phyloP scores from a whole-genome alignment of 2,888 invertebrate genomes.

The Doris montereyensis region DNA sequence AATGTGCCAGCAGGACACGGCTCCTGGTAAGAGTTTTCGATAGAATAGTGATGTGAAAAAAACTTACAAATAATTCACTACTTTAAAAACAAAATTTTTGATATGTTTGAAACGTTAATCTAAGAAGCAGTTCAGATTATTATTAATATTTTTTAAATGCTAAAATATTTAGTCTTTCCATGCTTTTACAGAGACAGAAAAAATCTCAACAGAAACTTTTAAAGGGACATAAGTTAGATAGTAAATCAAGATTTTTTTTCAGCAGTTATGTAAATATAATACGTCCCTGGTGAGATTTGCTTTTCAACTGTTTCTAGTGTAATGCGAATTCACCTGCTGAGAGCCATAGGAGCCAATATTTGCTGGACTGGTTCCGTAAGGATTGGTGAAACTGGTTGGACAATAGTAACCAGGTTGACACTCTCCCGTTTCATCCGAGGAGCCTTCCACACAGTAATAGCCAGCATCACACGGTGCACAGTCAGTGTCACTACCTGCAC shows the following conservation, averaged over 20 bases:
- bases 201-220: neutral
- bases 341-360: conserved; percentile 67
- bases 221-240: neutral
- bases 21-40: conserved; percentile 52
- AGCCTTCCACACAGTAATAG: conserved; percentile 66
- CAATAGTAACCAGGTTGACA: conserved; percentile 69
- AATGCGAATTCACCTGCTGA: conserved; percentile 55
- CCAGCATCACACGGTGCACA: conserved; percentile 68
- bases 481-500: conserved; percentile 56
- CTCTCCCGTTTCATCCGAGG: conserved; percentile 51
- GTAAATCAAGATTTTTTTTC: no score
- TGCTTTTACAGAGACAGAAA: neutral
- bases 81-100: no score
- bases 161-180: no score
- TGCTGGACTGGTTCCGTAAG: conserved; percentile 58
- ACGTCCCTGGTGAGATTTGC: no score
- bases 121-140: no score
- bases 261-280: no score
- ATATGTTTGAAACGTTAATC: no score
- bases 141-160: no score
- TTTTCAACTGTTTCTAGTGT: no score
- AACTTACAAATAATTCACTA: no score
- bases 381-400: conserved; percentile 64
- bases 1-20: conserved; percentile 69
- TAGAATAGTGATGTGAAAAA: no score